Percentiles rank a stretch among this genome's conserved stretches.
Evolutionary conservation across 2,797 vertebrate genomes (phyloP).

Genomic region (Anguilla anguilla): DNA sequence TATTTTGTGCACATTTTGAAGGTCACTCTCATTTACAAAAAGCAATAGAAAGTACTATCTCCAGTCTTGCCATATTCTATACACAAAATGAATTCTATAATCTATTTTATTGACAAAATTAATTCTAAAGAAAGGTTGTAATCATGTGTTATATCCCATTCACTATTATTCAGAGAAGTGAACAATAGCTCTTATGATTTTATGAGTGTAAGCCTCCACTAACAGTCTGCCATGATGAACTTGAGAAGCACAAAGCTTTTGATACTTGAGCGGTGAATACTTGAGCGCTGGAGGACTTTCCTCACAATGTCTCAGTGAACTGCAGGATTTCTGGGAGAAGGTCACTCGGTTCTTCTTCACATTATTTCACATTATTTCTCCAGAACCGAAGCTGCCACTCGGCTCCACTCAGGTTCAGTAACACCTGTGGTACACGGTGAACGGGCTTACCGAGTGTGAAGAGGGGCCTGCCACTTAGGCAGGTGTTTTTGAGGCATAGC

Average conservation of each 20-base stretch:
- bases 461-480: conserved; percentile 72
- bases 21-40: not conserved
- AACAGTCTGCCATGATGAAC: not conserved
- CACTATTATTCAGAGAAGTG: not conserved
- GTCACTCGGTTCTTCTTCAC: not conserved
- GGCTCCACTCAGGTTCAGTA: not conserved
- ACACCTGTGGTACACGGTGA: not conserved
- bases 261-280: not conserved
- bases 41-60: not conserved
- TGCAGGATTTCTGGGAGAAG: conserved; percentile 1
- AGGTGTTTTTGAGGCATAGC: conserved; percentile 69
- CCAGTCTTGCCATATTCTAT: not conserved
- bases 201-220: not conserved
- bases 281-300: not conserved
- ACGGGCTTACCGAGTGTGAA: conserved; percentile 69
- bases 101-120: not conserved
- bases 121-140: not conserved
- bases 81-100: not conserved
- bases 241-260: not conserved
- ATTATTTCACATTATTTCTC: not conserved
- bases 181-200: not conserved
- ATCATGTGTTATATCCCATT: not conserved
- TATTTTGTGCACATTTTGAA: not conserved
- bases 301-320: not conserved
- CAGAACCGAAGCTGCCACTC: conserved; percentile 4